Evolutionary conservation across 2,888 invertebrate species (phyloP).

Genomic region (Apodemia duryi): DNA sequence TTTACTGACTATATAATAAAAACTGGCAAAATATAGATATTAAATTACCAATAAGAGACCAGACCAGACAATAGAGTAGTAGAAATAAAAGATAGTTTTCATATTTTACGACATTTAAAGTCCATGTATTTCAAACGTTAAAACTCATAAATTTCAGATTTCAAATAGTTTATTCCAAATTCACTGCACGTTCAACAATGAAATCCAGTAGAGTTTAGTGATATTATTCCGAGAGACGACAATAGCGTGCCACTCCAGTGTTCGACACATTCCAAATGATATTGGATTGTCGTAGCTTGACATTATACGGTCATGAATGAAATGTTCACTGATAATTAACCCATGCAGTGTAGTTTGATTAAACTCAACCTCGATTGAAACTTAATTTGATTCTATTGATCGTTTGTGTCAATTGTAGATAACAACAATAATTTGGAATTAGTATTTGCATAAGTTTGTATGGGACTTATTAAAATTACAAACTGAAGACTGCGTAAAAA

Average conservation of each 20-base stretch:
- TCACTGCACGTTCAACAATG: not conserved
- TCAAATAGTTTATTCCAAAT: not conserved
- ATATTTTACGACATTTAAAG: too few relatives aligned
- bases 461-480: too few relatives aligned
- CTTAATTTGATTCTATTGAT: not conserved
- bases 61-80: too few relatives aligned
- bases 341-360: not conserved
- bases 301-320: not conserved
- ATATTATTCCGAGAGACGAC: not conserved
- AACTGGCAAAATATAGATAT: too few relatives aligned
- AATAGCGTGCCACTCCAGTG: not conserved
- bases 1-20: too few relatives aligned
- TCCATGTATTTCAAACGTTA: too few relatives aligned
- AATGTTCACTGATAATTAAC: not conserved
- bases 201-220: conserved; percentile 1
- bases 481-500: too few relatives aligned
- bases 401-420: not conserved
- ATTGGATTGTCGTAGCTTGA: not conserved
- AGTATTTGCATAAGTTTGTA: too few relatives aligned
- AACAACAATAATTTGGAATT: not conserved
- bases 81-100: too few relatives aligned
- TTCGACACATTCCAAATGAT: conserved; percentile 3
- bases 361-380: not conserved
- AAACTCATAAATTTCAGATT: not conserved
- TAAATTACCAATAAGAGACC: too few relatives aligned